Conservation (phyloP, 2,113 vertebrate species). For the Trematocara variabile region DNA sequence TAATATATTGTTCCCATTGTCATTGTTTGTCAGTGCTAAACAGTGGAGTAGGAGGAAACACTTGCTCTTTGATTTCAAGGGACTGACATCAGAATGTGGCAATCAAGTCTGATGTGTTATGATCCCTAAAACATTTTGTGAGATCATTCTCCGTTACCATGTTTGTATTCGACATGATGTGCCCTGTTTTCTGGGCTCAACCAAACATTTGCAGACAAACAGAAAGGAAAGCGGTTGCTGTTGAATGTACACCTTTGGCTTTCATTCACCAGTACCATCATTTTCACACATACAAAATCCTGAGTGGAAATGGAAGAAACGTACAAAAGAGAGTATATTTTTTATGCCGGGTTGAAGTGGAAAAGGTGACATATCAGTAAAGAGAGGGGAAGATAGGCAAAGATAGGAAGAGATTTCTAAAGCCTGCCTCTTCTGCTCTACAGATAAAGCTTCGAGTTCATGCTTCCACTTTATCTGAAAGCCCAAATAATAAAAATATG, state of each 20-base stretch:
- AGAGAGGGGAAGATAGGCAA: background rate
- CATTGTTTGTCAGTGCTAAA: conserved; percentile 37
- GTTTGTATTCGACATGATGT: background rate
- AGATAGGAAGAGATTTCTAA: background rate
- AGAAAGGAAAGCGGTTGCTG: background rate
- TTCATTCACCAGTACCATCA: background rate
- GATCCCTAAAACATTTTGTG: background rate
- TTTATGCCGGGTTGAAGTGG: background rate
- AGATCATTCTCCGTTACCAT: background rate
- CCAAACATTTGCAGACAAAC: background rate
- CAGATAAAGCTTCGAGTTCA: background rate
- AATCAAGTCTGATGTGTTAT: background rate
- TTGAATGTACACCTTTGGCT: background rate
- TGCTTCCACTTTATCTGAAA: background rate
- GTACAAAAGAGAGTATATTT: background rate
- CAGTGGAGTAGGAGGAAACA: background rate
- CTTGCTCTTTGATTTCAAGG: conserved; percentile 9
- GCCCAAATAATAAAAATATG: background rate
- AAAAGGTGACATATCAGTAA: background rate
- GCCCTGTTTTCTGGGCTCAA: background rate
- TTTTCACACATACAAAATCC: background rate
- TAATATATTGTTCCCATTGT: conserved; percentile 30
- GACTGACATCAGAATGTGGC: conserved; percentile 13
- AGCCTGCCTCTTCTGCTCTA: background rate
- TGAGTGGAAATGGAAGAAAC: background rate